phyloP scores from a whole-genome alignment of 2,113 vertebrate species.

The Oncorhynchus clarkii region DNA sequence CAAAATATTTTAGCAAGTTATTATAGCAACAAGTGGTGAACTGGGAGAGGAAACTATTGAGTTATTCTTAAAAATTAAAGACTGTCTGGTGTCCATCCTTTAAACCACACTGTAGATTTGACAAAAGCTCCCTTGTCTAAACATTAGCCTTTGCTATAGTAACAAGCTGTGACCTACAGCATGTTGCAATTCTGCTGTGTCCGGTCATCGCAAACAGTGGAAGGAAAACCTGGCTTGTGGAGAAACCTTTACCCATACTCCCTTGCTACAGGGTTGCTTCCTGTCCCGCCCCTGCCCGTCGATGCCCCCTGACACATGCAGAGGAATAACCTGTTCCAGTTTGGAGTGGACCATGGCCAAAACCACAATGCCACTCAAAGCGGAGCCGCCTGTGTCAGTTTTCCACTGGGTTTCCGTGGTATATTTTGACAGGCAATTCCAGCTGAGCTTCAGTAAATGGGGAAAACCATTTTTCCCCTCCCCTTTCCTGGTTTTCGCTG shows the following conservation, averaged over 20 bases:
- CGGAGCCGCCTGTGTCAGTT: slow-evolving; percentile 56
- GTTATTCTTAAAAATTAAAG: no score
- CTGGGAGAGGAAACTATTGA: no score
- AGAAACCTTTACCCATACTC: slow-evolving; percentile 37
- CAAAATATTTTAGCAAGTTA: no score
- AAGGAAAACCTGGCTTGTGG: slow-evolving; percentile 5
- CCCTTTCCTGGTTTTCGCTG: slow-evolving; percentile 35
- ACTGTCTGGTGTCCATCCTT: no score
- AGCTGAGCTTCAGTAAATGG: slow-evolving; percentile 50
- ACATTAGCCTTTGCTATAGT: slow-evolving; percentile 12
- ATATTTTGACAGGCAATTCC: slow-evolving; percentile 62
- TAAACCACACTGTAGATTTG: slow-evolving; percentile 14
- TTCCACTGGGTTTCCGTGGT: slow-evolving; percentile 59
- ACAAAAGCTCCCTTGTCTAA: slow-evolving; percentile 2
- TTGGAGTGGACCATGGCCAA: slow-evolving; percentile 55
- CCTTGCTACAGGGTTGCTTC: slow-evolving; percentile 44
- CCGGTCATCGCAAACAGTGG: neutral
- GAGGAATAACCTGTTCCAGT: slow-evolving; percentile 48
- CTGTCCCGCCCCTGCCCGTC: slow-evolving; percentile 27
- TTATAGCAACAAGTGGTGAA: no score
- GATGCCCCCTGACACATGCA: slow-evolving; percentile 27
- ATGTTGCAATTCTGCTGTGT: neutral
- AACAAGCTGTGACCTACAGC: slow-evolving; percentile 25
- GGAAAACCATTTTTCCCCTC: slow-evolving; percentile 11
- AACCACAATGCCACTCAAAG: slow-evolving; percentile 55